These are phyloP conservation scores for Popillia japonica DNA, from an alignment of 1,140 invertebrate species.

Conservation along the genomic window DNA sequence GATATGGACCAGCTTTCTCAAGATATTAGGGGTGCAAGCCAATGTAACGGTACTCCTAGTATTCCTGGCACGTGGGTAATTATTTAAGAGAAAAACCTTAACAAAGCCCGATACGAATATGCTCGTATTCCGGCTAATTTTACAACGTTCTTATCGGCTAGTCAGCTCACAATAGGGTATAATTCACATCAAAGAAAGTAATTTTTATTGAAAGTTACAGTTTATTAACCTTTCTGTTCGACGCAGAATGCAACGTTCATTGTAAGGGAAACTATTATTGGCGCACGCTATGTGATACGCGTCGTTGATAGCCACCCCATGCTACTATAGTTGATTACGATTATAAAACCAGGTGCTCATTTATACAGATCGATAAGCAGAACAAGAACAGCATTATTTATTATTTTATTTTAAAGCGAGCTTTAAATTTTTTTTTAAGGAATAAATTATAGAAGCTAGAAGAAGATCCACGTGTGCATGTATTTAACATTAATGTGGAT, in stretches of 20 bases:
- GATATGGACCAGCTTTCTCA: slow-evolving; percentile 6
- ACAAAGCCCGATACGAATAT: background rate
- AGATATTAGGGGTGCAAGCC: slow-evolving; percentile 31
- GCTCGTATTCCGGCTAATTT: too few relatives aligned
- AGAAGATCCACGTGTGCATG: background rate
- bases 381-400: background rate
- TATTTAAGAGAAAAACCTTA: background rate
- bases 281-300: background rate
- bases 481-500: background rate
- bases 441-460: slow-evolving; percentile 16
- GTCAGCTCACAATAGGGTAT: background rate
- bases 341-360: slow-evolving; percentile 25
- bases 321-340: slow-evolving; percentile 16
- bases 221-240: slow-evolving; percentile 22
- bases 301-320: slow-evolving; percentile 23
- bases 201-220: slow-evolving; percentile 14
- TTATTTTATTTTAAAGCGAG: background rate
- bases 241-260: background rate
- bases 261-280: slow-evolving; percentile 16
- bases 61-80: background rate
- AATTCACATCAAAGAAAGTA: background rate
- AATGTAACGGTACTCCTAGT: background rate
- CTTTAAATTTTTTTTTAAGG: background rate
- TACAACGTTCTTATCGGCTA: background rate
- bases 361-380: slow-evolving; percentile 31